Evolutionary conservation across 2,113 vertebrate genomes (phyloP), one percentile per base, ranked within the genome.

Genomic region (Orcinus orca): DNA sequence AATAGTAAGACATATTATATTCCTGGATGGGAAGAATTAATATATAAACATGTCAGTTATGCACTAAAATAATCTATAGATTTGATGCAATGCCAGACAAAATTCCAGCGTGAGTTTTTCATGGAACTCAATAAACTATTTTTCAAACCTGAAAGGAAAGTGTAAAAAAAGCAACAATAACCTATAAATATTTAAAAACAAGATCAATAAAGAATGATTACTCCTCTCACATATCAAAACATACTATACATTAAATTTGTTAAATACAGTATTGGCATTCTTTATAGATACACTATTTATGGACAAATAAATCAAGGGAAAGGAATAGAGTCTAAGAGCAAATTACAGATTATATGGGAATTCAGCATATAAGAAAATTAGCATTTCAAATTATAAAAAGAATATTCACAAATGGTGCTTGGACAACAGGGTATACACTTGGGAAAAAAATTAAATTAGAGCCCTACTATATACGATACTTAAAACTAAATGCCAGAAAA

Each of bases 21-120:
- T 47, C 65, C 62, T 41, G 8, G 13, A 13, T 67, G 33, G 58
- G 12, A 94, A 80, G 65, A 67, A 58, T 26, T 20, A 70, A 7
- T 85, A 80, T 89, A 71, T 33, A 80, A 90, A 85, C 20, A 41
- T 38, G 14, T 55, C 71, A 85, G 6, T 21, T 90, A 93, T 23
- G 12, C 15, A 60, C 77, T 73, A 68, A 82, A 53, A 87, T 68
- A 86, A 86, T 60, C 44, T 47, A 80, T 1, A 91, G 44, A 60
- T 13, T 26, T 50, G 81, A 88, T 70, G 10, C 2, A 74, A 73
- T 50, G 65, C 25, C 23, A 90, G 74, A 91, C 23, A 88, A 91
- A 74, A 88, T 77, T 88, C 60, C 60, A 95, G 65, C 38, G 55
- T 68, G 18, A 70, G 60, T 74, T 96, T 90, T 88, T 70, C 82